phyloP scores from a whole-genome alignment of 2,888 invertebrate species.

The Heteromyza rotundicornis region DNA sequence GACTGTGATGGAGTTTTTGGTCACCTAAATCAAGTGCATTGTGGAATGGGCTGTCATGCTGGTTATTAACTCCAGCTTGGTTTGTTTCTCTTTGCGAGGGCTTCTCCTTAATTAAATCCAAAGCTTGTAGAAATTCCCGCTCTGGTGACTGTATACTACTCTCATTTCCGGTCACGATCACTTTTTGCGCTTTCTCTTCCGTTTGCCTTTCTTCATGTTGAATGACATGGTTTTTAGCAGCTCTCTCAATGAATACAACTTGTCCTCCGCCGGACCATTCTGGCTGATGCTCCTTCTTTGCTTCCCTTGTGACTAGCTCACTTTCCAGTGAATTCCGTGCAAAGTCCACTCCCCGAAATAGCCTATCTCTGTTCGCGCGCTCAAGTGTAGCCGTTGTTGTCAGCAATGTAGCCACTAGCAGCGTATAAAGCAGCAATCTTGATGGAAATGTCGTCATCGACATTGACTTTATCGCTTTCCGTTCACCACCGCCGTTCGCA shows the following conservation, averaged over 20 bases:
- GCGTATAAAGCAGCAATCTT: slow-evolving; percentile 36
- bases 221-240: too few species aligned
- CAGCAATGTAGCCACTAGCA: slow-evolving; percentile 27
- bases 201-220: not conserved
- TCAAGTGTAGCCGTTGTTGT: slow-evolving; percentile 13
- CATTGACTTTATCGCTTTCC: slow-evolving; percentile 45
- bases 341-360: not conserved
- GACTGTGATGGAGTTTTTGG: too few species aligned
- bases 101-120: too few species aligned
- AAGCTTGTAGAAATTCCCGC: too few species aligned
- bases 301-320: not conserved
- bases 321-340: not conserved
- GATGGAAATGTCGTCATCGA: slow-evolving; percentile 37
- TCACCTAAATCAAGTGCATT: not conserved
- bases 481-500: not conserved
- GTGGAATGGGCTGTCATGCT: too few species aligned
- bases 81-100: too few species aligned
- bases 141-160: not conserved
- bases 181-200: not conserved
- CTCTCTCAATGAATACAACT: too few species aligned
- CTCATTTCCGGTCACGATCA: not conserved
- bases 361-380: not conserved
- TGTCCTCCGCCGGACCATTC: too few species aligned
- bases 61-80: too few species aligned
- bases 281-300: too few species aligned